phyloP scores from a whole-genome alignment of 2,797 vertebrate species.

The Lophotriccus pileatus region DNA sequence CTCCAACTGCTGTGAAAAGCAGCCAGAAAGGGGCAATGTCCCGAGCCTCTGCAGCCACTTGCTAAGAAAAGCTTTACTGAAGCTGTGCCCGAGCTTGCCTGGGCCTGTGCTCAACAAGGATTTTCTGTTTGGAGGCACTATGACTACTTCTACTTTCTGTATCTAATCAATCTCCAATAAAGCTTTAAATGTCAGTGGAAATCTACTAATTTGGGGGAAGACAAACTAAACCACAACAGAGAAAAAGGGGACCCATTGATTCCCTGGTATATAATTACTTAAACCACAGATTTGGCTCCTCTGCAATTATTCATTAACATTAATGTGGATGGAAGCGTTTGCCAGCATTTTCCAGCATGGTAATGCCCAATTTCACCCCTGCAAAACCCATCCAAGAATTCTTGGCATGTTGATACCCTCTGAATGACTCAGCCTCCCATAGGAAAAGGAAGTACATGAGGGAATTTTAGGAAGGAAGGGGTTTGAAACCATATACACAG shows the following conservation, averaged over 20 bases:
- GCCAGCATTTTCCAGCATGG: neutral
- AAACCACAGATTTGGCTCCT: neutral
- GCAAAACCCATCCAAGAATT: constrained; percentile 8
- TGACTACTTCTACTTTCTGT: neutral
- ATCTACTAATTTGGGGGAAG: neutral
- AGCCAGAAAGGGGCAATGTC: neutral
- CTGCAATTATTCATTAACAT: neutral
- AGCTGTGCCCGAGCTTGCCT: neutral
- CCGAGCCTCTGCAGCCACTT: neutral
- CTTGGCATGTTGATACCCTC: neutral
- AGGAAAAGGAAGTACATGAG: neutral
- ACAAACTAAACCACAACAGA: neutral
- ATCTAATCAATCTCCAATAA: neutral
- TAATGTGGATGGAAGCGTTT: neutral
- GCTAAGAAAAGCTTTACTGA: neutral
- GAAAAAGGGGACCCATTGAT: neutral
- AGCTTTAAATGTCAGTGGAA: neutral
- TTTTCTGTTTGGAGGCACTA: neutral
- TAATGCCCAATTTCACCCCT: neutral
- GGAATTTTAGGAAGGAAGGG: constrained; percentile 2
- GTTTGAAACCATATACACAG: neutral
- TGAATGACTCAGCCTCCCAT: neutral
- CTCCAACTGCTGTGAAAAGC: neutral
- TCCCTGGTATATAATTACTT: neutral
- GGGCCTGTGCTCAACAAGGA: neutral